phyloP scores from a whole-genome alignment of 2,888 invertebrate species.

The Poecilus cupreus region DNA sequence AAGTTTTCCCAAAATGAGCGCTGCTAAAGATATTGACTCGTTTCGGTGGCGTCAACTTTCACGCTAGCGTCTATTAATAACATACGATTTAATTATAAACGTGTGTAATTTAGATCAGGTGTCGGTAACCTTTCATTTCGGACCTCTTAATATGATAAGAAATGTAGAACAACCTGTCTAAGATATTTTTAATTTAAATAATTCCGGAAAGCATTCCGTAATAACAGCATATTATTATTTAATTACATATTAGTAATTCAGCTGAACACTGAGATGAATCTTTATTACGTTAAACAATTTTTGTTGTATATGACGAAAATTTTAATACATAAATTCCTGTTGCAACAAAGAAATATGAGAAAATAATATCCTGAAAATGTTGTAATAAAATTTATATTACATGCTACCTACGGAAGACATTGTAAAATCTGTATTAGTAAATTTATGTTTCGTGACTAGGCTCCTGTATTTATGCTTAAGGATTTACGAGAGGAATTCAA shows the following conservation, averaged over 20 bases:
- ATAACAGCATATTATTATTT: background rate
- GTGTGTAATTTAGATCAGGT: conserved; percentile 44
- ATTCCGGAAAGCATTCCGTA: background rate
- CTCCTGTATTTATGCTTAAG: background rate
- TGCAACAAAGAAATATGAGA: background rate
- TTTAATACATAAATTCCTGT: conserved; percentile 5
- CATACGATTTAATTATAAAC: conserved; percentile 46
- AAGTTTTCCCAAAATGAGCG: conserved; percentile 15
- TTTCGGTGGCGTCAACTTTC: conserved; percentile 41
- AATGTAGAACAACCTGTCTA: conserved; percentile 8
- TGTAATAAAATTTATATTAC: background rate
- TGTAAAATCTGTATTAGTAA: conserved; percentile 14
- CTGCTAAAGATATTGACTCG: conserved; percentile 17
- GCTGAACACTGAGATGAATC: background rate
- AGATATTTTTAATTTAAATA: conserved; percentile 34
- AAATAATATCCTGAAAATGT: background rate
- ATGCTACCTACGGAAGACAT: background rate
- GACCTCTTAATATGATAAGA: conserved; percentile 7
- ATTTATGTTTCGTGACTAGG: conserved; percentile 10
- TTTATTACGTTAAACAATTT: background rate
- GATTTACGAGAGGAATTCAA: conserved; percentile 12
- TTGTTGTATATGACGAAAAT: background rate
- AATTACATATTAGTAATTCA: background rate
- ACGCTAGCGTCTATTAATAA: conserved; percentile 52
- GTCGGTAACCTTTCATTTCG: conserved; percentile 21